phyloP scores from a whole-genome alignment of 2,113 vertebrate species.

The Pedionomus torquatus region DNA sequence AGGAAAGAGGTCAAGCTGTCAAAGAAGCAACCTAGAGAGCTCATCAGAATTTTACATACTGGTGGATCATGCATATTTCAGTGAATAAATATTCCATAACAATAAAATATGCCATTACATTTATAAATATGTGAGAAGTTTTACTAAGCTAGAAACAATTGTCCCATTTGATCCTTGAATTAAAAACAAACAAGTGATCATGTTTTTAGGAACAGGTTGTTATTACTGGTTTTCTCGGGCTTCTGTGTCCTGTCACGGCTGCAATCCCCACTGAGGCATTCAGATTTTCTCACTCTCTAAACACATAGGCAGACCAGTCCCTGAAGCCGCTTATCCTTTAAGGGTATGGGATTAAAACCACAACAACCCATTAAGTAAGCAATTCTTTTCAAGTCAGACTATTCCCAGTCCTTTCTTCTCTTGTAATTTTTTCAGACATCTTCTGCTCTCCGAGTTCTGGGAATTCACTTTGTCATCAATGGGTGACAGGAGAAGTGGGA shows the following conservation, averaged over 20 bases:
- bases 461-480: neutral
- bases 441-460: neutral
- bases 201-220: neutral
- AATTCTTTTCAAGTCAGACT: neutral
- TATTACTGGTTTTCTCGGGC: neutral
- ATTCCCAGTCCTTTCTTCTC: neutral
- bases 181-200: neutral
- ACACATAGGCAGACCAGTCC: slow-evolving; percentile 7
- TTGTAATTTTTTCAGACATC: neutral
- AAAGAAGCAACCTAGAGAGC: neutral
- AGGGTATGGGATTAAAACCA: slow-evolving; percentile 23
- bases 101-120: neutral
- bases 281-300: slow-evolving; percentile 43
- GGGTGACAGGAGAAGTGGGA: neutral
- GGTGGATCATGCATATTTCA: neutral
- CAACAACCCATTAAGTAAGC: neutral
- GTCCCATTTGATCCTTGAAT: neutral
- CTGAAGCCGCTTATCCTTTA: neutral
- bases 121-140: neutral
- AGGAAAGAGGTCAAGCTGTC: neutral
- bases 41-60: neutral
- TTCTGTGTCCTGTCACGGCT: neutral
- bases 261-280: neutral
- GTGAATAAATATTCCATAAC: neutral
- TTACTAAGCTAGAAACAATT: neutral